phyloP scores from a whole-genome alignment of 2,797 vertebrate species.

The Pygocentrus nattereri region DNA sequence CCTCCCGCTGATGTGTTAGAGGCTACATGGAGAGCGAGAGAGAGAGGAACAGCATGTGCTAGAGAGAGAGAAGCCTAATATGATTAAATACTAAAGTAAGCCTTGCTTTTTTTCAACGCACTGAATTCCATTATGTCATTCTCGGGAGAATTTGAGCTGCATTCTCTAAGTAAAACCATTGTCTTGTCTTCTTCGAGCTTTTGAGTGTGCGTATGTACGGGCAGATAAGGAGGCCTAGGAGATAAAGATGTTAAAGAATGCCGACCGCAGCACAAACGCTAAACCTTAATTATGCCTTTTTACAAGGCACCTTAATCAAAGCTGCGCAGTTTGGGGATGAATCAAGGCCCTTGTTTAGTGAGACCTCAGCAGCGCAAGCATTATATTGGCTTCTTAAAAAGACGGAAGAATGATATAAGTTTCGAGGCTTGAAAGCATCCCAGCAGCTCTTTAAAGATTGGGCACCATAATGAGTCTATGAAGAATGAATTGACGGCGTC shows the following conservation, averaged over 20 bases:
- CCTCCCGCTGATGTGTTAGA: neutral
- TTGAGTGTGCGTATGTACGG: neutral
- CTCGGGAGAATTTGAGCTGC: neutral
- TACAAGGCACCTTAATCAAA: neutral
- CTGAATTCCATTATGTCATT: constrained; percentile 36
- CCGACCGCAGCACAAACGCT: neutral
- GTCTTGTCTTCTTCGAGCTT: neutral
- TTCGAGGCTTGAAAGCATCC: constrained; percentile 68
- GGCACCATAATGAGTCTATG: constrained; percentile 62
- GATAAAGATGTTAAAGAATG: constrained; percentile 11
- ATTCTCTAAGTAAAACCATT: neutral
- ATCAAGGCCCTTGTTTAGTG: neutral
- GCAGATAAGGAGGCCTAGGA: constrained; percentile 2
- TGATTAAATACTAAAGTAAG: constrained; percentile 28
- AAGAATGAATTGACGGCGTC: neutral
- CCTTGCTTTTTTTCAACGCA: neutral
- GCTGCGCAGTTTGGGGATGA: neutral
- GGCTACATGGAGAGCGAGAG: neutral
- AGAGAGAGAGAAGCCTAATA: neutral
- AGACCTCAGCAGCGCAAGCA: neutral
- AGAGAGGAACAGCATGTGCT: neutral
- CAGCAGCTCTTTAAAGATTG: constrained; percentile 69
- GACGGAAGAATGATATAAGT: neutral
- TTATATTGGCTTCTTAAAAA: neutral
- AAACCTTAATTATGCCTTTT: constrained; percentile 18